Base-by-base conservation (phyloP, 30 jellyfish, hydroid and myxozoan genomes). In the Morbakka virulenta region DNA sequence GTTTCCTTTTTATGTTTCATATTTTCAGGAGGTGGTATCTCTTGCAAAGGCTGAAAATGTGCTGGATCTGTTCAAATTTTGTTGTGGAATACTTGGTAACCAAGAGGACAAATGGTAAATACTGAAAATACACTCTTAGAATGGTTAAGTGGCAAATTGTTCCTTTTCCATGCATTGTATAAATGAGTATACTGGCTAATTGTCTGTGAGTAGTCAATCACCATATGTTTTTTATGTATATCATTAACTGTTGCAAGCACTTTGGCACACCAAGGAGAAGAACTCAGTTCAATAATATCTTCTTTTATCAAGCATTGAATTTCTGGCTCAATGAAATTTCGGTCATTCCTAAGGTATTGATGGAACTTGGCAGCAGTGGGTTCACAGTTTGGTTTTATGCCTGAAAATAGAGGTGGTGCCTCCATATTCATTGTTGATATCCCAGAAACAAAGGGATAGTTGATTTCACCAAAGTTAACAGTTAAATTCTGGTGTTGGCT, bases 181-280 rank as follows among this genome's bases (percentile, higher is more conserved):
- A 78, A 64, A 25, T 78, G 82, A 4, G 90, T 85, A 48, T 17
- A 85, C 12, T 28, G 20, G 69, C 67, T 85, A 47, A 78, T 85
- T 2, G 95, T 85, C 79, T 85, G 88, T 11, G 72, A 35, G 64
- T n/a, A n/a, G n/a, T n/a, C n/a, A n/a, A n/a, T n/a, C n/a, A n/a
- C n/a, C n/a, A n/a, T n/a, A n/a, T n/a, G 52, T 70, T 47, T 76
- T 53, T 53, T 52, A 34, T 53, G 78, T 0, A 32, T 34, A 25
- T 82, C 73, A 35, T 82, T 76, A 11, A 0, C 29, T 20, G 94
- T 52, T 14, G 70, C 92, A 12, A 68, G 24, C n/a, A 69, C 81
- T 50, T 80, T 77, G 6, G 88, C 92, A 32, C 88, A 70, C 87
- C 88, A 82, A 23, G 94, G 94, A 1, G 94, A 82, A 28, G 6